A percentile compares a stretch with the other conserved stretches of the same genome.
Evolutionary conservation across 2,797 vertebrate species (phyloP).

Genomic region (Eurystomus glaucurus): DNA sequence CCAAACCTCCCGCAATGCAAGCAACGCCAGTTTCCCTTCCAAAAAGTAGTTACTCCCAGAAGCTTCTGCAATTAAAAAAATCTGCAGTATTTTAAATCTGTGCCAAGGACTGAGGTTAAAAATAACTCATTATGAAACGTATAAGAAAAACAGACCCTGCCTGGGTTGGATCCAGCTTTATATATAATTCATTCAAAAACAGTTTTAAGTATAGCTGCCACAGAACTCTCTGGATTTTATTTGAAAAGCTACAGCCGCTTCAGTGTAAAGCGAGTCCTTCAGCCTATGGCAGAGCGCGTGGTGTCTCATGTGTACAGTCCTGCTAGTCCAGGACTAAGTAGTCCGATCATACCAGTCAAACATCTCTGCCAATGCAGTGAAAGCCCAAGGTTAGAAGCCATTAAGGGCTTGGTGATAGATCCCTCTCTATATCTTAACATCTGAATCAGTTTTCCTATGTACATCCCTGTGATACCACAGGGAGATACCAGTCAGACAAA

Average conservation of each 20-base stretch:
- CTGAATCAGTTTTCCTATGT: neutral
- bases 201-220: neutral
- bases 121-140: neutral
- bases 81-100: neutral
- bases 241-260: neutral
- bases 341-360: accelerated
- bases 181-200: neutral
- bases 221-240: neutral
- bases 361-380: neutral
- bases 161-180: neutral
- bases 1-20: neutral
- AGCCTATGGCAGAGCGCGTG: accelerated
- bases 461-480: neutral
- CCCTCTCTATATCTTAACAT: neutral
- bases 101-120: neutral
- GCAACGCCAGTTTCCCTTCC: neutral
- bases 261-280: neutral
- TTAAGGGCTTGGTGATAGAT: neutral
- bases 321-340: neutral
- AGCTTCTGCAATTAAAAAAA: conserved; percentile 6
- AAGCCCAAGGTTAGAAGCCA: neutral
- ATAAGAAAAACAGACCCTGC: neutral
- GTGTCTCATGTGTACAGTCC: neutral
- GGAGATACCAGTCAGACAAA: neutral
- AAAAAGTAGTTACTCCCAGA: neutral